Evolutionary conservation across 2,113 vertebrate species (phyloP).

Genomic region (Jacana jacana): DNA sequence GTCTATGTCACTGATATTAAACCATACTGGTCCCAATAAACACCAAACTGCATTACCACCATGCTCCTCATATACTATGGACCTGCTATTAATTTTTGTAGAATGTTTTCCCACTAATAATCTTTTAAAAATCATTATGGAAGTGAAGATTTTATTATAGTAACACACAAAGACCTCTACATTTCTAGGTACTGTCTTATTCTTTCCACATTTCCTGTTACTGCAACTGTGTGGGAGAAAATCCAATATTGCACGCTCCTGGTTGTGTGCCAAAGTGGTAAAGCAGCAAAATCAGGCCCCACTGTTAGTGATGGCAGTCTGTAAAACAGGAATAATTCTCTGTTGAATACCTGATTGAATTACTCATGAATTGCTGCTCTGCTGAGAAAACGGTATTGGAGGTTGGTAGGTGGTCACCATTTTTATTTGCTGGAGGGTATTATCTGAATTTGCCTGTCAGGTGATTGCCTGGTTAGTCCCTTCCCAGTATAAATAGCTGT

Average conservation of each 20-base stretch:
- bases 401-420: slow-evolving; percentile 31
- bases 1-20: not conserved
- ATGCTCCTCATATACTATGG: not conserved
- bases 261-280: slow-evolving; percentile 8
- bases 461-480: slow-evolving; percentile 27
- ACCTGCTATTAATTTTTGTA: not conserved
- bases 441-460: slow-evolving; percentile 41
- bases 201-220: not conserved
- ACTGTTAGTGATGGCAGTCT: slow-evolving; percentile 16
- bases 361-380: slow-evolving; percentile 54
- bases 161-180: not conserved
- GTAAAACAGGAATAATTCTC: slow-evolving; percentile 55
- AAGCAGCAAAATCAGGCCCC: slow-evolving; percentile 32
- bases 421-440: slow-evolving; percentile 49
- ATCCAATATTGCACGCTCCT: not conserved
- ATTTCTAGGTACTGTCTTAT: not conserved
- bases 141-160: not conserved
- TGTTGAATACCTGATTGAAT: slow-evolving; percentile 66
- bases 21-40: not conserved
- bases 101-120: not conserved
- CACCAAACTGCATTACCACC: not conserved
- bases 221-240: not conserved
- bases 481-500: slow-evolving; percentile 28
- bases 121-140: not conserved
- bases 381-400: slow-evolving; percentile 52